Percentiles rank a stretch among this genome's conserved stretches.
Conservation (phyloP, 2,113 vertebrate species). For the Podarcis muralis region DNA sequence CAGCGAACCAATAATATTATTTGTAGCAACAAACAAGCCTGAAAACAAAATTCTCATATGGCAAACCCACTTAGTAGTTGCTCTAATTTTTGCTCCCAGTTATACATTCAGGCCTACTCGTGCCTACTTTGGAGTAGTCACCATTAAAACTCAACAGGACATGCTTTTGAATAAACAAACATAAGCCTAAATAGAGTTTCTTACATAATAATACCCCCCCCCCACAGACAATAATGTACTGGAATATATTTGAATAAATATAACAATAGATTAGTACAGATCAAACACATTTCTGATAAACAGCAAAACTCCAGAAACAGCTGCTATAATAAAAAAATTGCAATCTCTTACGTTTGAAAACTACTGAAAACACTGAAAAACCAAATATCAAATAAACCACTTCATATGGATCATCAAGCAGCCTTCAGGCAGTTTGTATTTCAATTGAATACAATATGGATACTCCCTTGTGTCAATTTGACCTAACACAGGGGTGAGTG, state of each 20-base stretch:
- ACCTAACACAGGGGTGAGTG: neutral
- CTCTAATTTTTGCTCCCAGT: neutral
- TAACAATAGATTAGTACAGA: neutral
- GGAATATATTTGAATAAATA: neutral
- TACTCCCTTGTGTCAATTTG: neutral
- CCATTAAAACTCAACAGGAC: neutral
- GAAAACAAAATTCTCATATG: slow-evolving; percentile 21
- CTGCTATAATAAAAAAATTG: neutral
- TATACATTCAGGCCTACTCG: neutral
- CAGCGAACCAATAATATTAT: neutral
- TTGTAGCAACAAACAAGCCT: slow-evolving; percentile 33
- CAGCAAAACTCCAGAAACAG: neutral
- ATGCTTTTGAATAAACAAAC: neutral
- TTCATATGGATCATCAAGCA: neutral
- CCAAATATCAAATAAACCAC: neutral
- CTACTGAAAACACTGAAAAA: no score
- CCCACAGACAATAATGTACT: neutral
- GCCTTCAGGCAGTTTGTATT: neutral
- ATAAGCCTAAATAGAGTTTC: neutral
- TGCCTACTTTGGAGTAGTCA: neutral
- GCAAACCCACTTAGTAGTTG: slow-evolving; percentile 1
- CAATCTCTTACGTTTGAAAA: neutral
- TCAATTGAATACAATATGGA: neutral
- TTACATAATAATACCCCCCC: neutral
- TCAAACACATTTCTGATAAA: neutral